Base-by-base conservation (phyloP, 2,797 vertebrate species). In the Clarias fuscus region DNA sequence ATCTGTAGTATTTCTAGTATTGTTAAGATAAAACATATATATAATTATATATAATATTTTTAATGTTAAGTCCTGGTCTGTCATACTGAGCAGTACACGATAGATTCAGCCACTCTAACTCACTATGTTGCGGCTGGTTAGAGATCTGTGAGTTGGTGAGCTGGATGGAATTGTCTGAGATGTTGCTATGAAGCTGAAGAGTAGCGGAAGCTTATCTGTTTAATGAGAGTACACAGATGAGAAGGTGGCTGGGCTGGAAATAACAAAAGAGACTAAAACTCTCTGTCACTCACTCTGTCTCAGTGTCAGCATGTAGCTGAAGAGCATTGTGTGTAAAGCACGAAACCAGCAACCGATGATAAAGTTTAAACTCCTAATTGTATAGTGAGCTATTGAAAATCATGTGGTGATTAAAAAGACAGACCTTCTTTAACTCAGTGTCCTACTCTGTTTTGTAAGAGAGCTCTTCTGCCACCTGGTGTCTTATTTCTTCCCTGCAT, bases 391-490 rank as follows among this genome's bases (percentile, higher is more conserved):
- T 15, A 27, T 5, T 67, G n/a, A 67, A 67, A 27, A 67, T 15
- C 64, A 27, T 5, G 5, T 67, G n/a, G 27, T 15, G 5, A n/a
- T n/a, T n/a, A 64, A 4, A 64, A 64, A 64, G 3, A 11, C 0
- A 24, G 3, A n/a, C 24, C 62, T 27, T 10, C 11, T n/a, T 65
- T 10, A 65, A 33, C 33, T 33, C 24, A 59, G 4, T 59, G 58
- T 27, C 56, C 22, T 5, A 65, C 1, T 7, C 20, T 8, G 20
- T 75, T 48, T 83, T 76, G 18, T 75, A 17, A 64, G 14, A 82
- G 87, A 82, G n/a, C 56, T 2, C 70, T 86, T 72, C 75, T 89
- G 86, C 86, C 86, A 88, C 78, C 86, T 89, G 40, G 64, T 89
- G 86, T 77, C 7, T 3, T 8, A 30, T 77, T 58, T 33, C 1